phyloP scores from a whole-genome alignment of 2,797 vertebrate species.

The Pseudochromis fuscus region DNA sequence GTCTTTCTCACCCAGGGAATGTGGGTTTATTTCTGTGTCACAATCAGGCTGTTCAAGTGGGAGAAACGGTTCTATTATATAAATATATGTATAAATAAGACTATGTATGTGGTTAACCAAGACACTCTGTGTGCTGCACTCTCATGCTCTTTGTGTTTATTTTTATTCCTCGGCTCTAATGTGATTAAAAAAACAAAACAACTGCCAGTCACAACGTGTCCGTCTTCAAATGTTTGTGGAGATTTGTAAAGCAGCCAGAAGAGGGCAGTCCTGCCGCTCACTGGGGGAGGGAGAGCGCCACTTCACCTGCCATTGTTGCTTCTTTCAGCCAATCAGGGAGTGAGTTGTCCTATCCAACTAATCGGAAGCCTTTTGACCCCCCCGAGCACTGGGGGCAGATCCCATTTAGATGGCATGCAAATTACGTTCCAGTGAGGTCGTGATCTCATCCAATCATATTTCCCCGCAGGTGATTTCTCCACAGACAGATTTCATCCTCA shows the following conservation, averaged over 20 bases:
- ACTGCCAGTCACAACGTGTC: conserved; percentile 45
- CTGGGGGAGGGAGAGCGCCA: conserved; percentile 20
- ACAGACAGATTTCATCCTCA: conserved; percentile 77
- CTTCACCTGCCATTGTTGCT: conserved; percentile 50
- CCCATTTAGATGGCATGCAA: conserved; percentile 81
- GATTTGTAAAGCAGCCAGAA: conserved; percentile 60
- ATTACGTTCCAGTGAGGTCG: conserved; percentile 73
- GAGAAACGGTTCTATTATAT: conserved; percentile 74
- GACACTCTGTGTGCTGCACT: conserved; percentile 74
- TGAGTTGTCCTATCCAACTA: conserved; percentile 54
- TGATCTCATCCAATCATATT: conserved; percentile 79
- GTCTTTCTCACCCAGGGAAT: conserved; percentile 60
- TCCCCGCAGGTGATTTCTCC: conserved; percentile 78
- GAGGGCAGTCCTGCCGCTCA: conserved; percentile 74
- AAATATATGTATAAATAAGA: conserved; percentile 83
- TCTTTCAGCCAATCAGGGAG: conserved; percentile 57
- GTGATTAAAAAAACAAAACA: conserved; percentile 82
- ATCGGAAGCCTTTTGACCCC: conserved; percentile 71
- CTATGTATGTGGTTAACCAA: conserved; percentile 76
- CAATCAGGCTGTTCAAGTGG: conserved; percentile 81
- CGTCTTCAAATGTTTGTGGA: conserved; percentile 32
- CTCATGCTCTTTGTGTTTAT: conserved; percentile 76
- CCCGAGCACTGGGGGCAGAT: conserved; percentile 60
- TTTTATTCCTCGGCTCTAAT: conserved; percentile 81
- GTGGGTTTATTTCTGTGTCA: conserved; percentile 76